Conservation (phyloP, 2,113 vertebrate genomes). For the Pollachius pollachius region DNA sequence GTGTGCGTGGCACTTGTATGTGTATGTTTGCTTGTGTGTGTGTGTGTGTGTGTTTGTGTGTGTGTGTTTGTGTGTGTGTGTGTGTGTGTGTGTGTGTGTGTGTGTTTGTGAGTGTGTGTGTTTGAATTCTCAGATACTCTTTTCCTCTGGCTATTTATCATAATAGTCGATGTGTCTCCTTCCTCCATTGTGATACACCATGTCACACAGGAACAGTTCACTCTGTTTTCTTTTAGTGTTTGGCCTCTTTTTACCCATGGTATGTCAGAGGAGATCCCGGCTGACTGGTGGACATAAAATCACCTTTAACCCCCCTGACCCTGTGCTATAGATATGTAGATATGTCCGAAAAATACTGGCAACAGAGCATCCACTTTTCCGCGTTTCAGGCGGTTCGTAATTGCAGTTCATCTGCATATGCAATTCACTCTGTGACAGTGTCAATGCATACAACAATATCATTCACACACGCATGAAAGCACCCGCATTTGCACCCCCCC, state of each 20-base stretch:
- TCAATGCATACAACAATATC: too few species aligned
- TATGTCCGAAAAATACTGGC: too few species aligned
- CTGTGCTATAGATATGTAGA: too few species aligned
- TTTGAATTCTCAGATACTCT: not conserved
- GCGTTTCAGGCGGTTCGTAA: too few species aligned
- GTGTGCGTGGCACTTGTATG: not conserved
- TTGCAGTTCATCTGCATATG: too few species aligned
- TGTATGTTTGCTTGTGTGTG: not conserved
- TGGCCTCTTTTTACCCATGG: conserved; percentile 16
- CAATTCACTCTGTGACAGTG: too few species aligned
- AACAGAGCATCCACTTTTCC: too few species aligned
- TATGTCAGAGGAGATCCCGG: not conserved
- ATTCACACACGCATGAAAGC: too few species aligned
- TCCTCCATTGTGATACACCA: conserved; percentile 8
- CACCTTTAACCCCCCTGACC: too few species aligned
- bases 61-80: not conserved
- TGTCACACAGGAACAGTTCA: conserved; percentile 13
- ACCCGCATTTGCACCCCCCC: too few species aligned
- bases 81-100: not conserved
- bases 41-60: not conserved
- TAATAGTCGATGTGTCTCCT: conserved; percentile 12
- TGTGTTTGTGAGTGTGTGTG: not conserved
- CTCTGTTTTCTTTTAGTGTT: conserved; percentile 15
- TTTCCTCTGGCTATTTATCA: conserved; percentile 45
- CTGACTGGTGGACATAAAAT: too few species aligned